Base-by-base conservation (phyloP, 53 echinoderm and acorn worm genomes). In the Crossaster papposus region DNA sequence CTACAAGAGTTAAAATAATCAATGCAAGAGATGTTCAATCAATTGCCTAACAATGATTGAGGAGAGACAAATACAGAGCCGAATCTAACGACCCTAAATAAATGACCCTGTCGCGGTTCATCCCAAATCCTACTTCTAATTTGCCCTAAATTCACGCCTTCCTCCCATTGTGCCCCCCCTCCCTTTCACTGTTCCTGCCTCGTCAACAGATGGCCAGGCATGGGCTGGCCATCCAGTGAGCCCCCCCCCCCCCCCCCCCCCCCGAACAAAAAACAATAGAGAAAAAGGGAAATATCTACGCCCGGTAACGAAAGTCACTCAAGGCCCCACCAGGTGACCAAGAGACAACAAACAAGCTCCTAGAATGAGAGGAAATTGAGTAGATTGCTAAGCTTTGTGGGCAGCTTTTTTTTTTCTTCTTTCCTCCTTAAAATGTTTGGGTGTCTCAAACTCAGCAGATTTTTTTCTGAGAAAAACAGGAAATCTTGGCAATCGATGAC, bases 401-500 rank as follows among this genome's bases (percentile, higher is more conserved):
- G 82, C 62, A 81, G 24, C 14, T 51, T 26, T 55, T 82, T 81
- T 65, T 62, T 34, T 51, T 51, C 51, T n/a, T n/a, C n/a, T n/a
- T n/a, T n/a, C n/a, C n/a, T n/a, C n/a, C n/a, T n/a, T n/a, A n/a
- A n/a, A n/a, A n/a, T n/a, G n/a, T n/a, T n/a, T 18, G 26, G 38
- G 30, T 80, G 30, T 51, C 30, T 29, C 29, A 54, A 50, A 15
- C 29, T 52, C 44, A 44, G 44, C 29, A 53, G 71, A 79, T 18
- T 73, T 54, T 54, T 72, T 85, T 74, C 74, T 44, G 87, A 77
- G 77, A 87, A 87, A 87, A 87, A 87, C 87, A 87, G 87, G 87
- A 87, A 87, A 87, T 77, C 76, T 87, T 54, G 75, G 32, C 72
- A 87, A 87, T 76, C 76, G 87, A 87, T 87, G 87, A 87, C 87